Conservation (phyloP, 30 jellyfish, hydroid and myxozoan genomes). For the Clytia hemisphaerica region DNA sequence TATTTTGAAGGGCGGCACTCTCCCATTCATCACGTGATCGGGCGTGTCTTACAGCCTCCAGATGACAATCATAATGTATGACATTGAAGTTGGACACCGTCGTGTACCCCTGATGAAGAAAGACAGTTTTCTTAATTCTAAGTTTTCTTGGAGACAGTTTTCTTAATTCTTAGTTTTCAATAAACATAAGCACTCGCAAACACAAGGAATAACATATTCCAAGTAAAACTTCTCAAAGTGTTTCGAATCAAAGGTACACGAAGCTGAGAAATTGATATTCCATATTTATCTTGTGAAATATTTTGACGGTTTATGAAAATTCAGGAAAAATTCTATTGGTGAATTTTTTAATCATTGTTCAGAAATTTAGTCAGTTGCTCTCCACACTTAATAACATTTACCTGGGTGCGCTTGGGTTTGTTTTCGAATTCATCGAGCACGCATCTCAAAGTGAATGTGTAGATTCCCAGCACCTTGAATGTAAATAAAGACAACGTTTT, state of each 20-base stretch:
- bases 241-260: too few relatives aligned
- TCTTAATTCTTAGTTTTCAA: too few relatives aligned
- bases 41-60: conserved; percentile 98
- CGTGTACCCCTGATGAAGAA: conserved; percentile 63
- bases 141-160: too few relatives aligned
- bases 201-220: too few relatives aligned
- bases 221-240: too few relatives aligned
- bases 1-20: conserved; percentile 94
- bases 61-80: conserved; percentile 91
- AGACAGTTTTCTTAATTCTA: neutral
- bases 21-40: conserved; percentile 99
- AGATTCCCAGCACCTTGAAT: conserved; percentile 78
- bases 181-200: too few relatives aligned
- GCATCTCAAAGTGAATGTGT: conserved; percentile 91
- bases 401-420: conserved; percentile 87
- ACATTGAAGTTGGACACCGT: conserved; percentile 95
- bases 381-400: neutral
- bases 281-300: too few relatives aligned
- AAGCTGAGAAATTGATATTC: too few relatives aligned
- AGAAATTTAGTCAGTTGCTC: neutral
- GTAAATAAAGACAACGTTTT: too few relatives aligned
- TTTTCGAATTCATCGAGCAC: conserved; percentile 83
- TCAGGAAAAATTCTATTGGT: too few relatives aligned
- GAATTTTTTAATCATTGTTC: too few relatives aligned
- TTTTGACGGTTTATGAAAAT: too few relatives aligned